A percentile compares a stretch with the other conserved stretches of the same genome.
These are phyloP conservation scores for Chymomyza fuscimana DNA, from an alignment of 2,888 invertebrate species.

Conservation along the genomic window DNA sequence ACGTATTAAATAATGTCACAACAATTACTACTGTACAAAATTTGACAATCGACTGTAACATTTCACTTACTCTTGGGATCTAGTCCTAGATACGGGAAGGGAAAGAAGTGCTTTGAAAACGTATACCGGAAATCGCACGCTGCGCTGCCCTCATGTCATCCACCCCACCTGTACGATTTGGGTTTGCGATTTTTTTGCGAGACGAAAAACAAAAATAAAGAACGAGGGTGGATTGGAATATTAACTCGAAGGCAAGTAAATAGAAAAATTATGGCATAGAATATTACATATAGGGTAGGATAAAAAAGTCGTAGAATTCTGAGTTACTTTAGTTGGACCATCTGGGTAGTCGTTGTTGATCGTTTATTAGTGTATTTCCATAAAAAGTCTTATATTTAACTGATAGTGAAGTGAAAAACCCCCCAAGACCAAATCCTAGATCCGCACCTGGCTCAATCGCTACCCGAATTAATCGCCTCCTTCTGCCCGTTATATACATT, in stretches of 20 bases:
- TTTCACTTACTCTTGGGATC: neutral
- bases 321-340: neutral
- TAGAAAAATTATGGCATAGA: neutral
- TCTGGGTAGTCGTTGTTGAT: too few relatives aligned
- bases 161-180: slow-evolving; percentile 42
- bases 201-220: neutral
- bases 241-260: neutral
- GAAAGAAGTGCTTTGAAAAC: slow-evolving; percentile 47
- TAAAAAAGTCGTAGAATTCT: slow-evolving; percentile 12
- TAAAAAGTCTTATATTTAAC: too few relatives aligned
- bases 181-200: slow-evolving; percentile 22
- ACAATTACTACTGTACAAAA: slow-evolving; percentile 64
- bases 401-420: too few relatives aligned
- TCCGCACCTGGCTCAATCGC: too few relatives aligned
- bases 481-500: too few relatives aligned
- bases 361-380: too few relatives aligned
- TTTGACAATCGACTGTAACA: slow-evolving; percentile 40
- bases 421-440: too few relatives aligned
- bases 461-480: too few relatives aligned
- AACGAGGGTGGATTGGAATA: neutral
- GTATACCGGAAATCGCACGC: slow-evolving; percentile 59
- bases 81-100: neutral
- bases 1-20: slow-evolving; percentile 75
- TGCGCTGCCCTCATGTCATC: slow-evolving; percentile 54
- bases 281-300: neutral